Base-by-base conservation (phyloP, 2,113 vertebrate genomes). In the Paradisaea rubra region DNA sequence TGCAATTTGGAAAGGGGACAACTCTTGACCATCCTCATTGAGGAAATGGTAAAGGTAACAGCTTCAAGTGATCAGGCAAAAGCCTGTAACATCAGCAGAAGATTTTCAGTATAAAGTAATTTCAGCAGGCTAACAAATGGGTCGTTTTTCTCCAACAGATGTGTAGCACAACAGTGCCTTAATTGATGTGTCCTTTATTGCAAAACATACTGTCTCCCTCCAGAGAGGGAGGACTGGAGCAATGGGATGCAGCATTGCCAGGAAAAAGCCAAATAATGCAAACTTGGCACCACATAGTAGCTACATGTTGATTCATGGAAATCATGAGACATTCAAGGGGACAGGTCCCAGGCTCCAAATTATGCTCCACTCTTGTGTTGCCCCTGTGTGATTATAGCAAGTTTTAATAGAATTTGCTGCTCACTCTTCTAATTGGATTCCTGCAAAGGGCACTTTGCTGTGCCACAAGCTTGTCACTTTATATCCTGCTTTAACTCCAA, bases 391-490 rank as follows among this genome's bases (percentile, higher is more conserved):
- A 90, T 81, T 86, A 90, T 6, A 87, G 68, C 84, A 68, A 94
- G 66, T 96, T 95, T 96, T 85, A 93, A 76, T 39, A 93, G 66
- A 89, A 86, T 76, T 86, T 89, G 76, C 78, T 93, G 83, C 90
- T 95, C 83, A 39, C 88, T 95, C 74, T 96, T 95, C 86, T 97
- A 97, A 96, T 91, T 94, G 84, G 86, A 94, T 94, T 95, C 86
- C 56, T 76, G 68, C 82, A 93, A 53, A 70, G 85, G 97, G 91
- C 89, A 89, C 93, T 90, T 86, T 81, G 91, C 83, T 44, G 76
- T 93, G 88, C 65, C 81, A 93, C 0, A 19, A 89, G 81, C 60
- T 87, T 92, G 91, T 94, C 84, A 86, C 95, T 96, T 96, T 91
- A 91, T 54, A 92, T 87, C 89, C 89, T 87, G 69, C 71, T 94